These are phyloP conservation scores for Toxotes jaculatrix DNA, from an alignment of 2,113 vertebrate species.

Conservation along the genomic window DNA sequence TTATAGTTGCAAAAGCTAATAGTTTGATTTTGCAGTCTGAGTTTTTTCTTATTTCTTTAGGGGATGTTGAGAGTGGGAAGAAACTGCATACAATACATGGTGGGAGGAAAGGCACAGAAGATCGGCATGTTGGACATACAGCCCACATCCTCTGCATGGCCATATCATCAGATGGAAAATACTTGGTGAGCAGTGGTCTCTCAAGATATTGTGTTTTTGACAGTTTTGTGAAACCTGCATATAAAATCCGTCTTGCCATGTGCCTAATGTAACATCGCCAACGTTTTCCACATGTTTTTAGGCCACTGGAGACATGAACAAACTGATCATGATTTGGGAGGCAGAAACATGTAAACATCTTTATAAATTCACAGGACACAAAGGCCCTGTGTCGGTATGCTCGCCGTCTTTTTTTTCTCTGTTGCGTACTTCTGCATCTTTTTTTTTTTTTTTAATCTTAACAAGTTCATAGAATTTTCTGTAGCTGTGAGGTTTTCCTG, in stretches of 20 bases:
- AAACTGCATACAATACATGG: constrained; percentile 88
- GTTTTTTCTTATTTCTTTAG: constrained; percentile 70
- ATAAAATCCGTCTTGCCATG: background rate
- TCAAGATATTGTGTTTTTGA: background rate
- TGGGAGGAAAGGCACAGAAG: constrained; percentile 88
- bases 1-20: background rate
- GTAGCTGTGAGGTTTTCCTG: background rate
- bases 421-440: background rate
- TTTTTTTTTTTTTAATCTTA: background rate
- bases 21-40: background rate
- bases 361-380: constrained; percentile 93
- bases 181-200: constrained; percentile 85
- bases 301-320: constrained; percentile 95
- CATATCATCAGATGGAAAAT: constrained; percentile 95
- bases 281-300: constrained; percentile 62
- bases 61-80: constrained; percentile 92
- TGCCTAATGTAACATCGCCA: background rate
- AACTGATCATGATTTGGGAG: constrained; percentile 96
- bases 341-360: constrained; percentile 89
- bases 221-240: background rate
- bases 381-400: constrained; percentile 91
- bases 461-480: background rate
- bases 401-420: background rate
- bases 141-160: constrained; percentile 92
- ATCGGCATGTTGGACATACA: constrained; percentile 87